phyloP scores from a whole-genome alignment of 1,140 invertebrate species.

The Ephestia elutella region DNA sequence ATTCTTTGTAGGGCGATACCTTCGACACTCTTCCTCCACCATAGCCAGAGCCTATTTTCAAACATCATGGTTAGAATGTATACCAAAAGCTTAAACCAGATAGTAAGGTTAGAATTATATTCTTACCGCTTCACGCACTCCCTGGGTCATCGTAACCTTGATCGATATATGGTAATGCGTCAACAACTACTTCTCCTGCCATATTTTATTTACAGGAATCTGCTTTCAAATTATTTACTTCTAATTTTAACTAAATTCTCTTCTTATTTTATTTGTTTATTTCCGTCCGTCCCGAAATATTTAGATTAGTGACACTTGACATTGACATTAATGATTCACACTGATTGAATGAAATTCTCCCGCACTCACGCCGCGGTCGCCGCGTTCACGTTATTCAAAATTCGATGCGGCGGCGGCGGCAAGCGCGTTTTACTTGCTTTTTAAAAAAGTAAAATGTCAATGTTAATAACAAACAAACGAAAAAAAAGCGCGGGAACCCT shows the following conservation, averaged over 20 bases:
- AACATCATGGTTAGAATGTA: background rate
- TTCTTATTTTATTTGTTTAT: background rate
- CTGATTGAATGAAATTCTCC: too few relatives aligned
- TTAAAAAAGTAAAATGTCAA: too few relatives aligned
- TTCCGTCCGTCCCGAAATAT: too few relatives aligned
- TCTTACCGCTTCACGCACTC: conserved; percentile 93
- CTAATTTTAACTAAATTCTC: background rate
- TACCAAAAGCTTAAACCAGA: background rate
- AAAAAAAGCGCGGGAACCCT: too few relatives aligned
- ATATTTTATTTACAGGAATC: conserved; percentile 23
- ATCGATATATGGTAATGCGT: conserved; percentile 97
- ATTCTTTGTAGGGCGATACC: conserved; percentile 97
- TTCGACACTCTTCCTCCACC: conserved; percentile 96
- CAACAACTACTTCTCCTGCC: conserved; percentile 90
- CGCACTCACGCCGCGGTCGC: too few relatives aligned
- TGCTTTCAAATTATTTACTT: background rate
- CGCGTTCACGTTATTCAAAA: too few relatives aligned
- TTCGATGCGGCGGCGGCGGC: too few relatives aligned
- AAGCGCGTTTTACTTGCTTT: too few relatives aligned
- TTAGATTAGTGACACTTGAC: too few relatives aligned
- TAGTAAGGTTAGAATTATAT: conserved; percentile 13
- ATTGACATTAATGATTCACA: too few relatives aligned
- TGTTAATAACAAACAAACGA: too few relatives aligned
- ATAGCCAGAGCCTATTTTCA: conserved; percentile 88
- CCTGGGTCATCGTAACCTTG: conserved; percentile 97